Evolutionary conservation across 92 coral and sea anemone species (phyloP).

Genomic region (Actinostola sp.): DNA sequence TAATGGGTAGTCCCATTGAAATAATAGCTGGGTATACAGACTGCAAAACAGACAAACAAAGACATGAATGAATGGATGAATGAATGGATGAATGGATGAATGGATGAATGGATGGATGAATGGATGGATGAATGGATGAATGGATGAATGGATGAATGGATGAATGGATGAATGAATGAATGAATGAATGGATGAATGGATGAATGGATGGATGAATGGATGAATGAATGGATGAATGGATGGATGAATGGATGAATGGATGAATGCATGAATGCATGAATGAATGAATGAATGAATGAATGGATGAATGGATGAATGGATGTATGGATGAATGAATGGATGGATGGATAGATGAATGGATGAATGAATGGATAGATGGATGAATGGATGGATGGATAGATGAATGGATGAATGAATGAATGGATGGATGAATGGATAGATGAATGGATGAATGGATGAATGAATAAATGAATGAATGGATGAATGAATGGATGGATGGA

Average conservation of each 20-base stretch:
- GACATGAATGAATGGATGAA: not conserved
- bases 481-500: not conserved
- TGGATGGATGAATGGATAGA: not conserved
- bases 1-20: conserved; percentile 79
- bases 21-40: conserved; percentile 86
- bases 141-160: not conserved
- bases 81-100: not conserved
- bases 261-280: not conserved
- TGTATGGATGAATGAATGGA: not conserved
- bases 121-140: too few species aligned
- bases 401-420: not conserved
- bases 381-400: too few species aligned
- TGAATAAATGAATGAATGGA: not conserved
- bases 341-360: not conserved
- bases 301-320: not conserved
- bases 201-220: not conserved
- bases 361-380: not conserved
- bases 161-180: not conserved
- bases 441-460: not conserved
- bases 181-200: not conserved
- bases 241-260: not conserved
- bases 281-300: not conserved
- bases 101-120: not conserved
- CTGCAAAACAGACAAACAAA: conserved; percentile 43
- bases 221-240: not conserved